Conservation (phyloP, 2,113 vertebrate genomes). For the Turnix velox region DNA sequence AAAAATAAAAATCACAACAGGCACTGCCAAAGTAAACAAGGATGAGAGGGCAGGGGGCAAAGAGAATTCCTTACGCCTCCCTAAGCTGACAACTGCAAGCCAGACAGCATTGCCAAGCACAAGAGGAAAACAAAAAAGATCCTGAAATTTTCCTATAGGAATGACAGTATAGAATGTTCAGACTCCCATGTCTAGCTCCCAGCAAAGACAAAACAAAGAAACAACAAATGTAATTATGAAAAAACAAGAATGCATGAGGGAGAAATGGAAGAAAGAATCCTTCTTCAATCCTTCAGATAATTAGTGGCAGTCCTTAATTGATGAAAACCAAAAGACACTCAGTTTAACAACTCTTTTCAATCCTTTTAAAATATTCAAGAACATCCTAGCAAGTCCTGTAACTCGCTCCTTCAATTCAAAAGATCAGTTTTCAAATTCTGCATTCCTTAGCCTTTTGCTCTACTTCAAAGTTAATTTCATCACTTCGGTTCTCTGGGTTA, state of each 20-base stretch:
- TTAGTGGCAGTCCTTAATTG: not conserved
- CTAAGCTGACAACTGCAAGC: not conserved
- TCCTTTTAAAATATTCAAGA: not conserved
- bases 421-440: not conserved
- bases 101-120: not conserved
- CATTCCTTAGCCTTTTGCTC: not conserved
- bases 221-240: not conserved
- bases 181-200: not conserved
- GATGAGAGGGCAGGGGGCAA: not conserved
- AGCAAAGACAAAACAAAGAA: not conserved
- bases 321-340: not conserved
- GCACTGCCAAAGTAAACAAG: not conserved
- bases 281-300: not conserved
- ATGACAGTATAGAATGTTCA: not conserved
- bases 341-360: not conserved
- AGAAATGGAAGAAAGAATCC: not conserved
- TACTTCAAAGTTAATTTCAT: not conserved
- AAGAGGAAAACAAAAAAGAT: not conserved
- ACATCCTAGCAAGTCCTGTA: not conserved
- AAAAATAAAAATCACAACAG: not conserved
- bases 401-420: not conserved
- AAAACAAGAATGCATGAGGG: not conserved
- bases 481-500: not conserved
- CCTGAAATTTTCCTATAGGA: not conserved
- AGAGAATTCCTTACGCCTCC: not conserved